Conservation (phyloP, 2,113 vertebrate species). For the Potamarius usumacintae region DNA sequence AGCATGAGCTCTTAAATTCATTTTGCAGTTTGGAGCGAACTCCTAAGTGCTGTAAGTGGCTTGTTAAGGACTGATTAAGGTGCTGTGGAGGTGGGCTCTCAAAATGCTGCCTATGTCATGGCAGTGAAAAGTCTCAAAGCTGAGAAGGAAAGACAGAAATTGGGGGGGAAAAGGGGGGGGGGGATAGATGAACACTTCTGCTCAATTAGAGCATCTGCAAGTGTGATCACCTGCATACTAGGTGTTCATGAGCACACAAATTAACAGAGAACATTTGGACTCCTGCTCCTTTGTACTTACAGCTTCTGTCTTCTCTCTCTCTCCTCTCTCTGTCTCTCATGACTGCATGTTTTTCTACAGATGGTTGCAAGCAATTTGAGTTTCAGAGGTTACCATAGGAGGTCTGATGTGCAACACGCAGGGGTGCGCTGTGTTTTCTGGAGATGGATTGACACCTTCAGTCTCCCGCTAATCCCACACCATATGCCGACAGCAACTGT, state of each 20-base stretch:
- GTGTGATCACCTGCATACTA: neutral
- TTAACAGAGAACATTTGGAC: slow-evolving; percentile 62
- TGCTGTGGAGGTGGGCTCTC: slow-evolving; percentile 27
- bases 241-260: slow-evolving; percentile 32
- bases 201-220: slow-evolving; percentile 25
- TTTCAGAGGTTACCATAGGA: slow-evolving; percentile 22
- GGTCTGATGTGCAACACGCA: slow-evolving; percentile 43
- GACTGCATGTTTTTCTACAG: slow-evolving; percentile 13
- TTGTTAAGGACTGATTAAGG: slow-evolving; percentile 49
- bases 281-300: slow-evolving; percentile 52
- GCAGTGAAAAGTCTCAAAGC: slow-evolving; percentile 18
- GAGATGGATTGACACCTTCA: slow-evolving; percentile 38
- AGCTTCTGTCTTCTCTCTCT: slow-evolving; percentile 3
- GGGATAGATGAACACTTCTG: slow-evolving; percentile 25
- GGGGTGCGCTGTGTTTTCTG: slow-evolving; percentile 47
- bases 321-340: neutral
- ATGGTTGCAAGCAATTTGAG: slow-evolving; percentile 2
- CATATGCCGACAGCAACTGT: slow-evolving; percentile 31
- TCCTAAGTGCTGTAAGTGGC: slow-evolving; percentile 28
- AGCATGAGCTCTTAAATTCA: slow-evolving; percentile 33
- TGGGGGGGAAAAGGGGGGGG: neutral
- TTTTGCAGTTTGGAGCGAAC: slow-evolving; percentile 33
- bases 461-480: slow-evolving; percentile 33
- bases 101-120: neutral
- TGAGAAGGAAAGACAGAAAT: neutral